A percentile compares a stretch with the other conserved stretches of the same genome.
phyloP scores from a whole-genome alignment of 23 tunicate genomes.

The Diplosoma virens region DNA sequence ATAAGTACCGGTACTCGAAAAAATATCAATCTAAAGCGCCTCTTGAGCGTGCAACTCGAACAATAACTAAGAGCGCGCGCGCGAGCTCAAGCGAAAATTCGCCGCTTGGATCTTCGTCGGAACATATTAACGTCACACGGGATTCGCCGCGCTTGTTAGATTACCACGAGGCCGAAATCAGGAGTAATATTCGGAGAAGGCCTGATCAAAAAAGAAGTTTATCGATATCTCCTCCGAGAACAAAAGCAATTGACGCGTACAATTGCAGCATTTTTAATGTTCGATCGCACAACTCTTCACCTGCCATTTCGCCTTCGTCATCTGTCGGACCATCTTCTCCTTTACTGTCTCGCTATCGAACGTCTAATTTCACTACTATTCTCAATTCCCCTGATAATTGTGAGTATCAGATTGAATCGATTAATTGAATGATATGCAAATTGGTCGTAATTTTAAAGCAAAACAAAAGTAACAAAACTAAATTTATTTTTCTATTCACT shows the following conservation, averaged over 20 bases:
- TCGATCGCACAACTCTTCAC: slow-evolving; percentile 21
- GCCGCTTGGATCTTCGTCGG: slow-evolving; percentile 38
- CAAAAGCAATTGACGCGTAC: background rate
- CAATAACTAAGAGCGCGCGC: background rate
- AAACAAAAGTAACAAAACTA: too few species aligned
- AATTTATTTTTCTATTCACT: too few species aligned
- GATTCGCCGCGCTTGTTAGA: background rate
- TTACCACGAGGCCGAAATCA: slow-evolving; percentile 3
- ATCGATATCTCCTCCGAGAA: slow-evolving; percentile 50
- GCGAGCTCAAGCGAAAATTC: slow-evolving; percentile 29
- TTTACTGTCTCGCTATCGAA: slow-evolving; percentile 25
- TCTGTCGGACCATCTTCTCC: slow-evolving; percentile 37
- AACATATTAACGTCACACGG: background rate
- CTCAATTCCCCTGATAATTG: slow-evolving; percentile 12
- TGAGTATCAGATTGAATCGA: background rate
- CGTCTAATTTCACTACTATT: slow-evolving; percentile 42
- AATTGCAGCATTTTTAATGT: background rate
- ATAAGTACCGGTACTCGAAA: slow-evolving; percentile 31
- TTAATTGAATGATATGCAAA: too few species aligned
- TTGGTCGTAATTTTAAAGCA: too few species aligned
- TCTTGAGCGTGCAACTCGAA: background rate
- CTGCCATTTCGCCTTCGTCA: slow-evolving; percentile 36
- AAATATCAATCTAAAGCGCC: background rate
- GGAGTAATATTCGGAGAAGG: background rate
- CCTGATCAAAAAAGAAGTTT: slow-evolving; percentile 34